Percentiles rank a stretch among this genome's conserved stretches.
Conservation (phyloP, 2,113 vertebrate genomes). For the Hydrolagus affinis region DNA sequence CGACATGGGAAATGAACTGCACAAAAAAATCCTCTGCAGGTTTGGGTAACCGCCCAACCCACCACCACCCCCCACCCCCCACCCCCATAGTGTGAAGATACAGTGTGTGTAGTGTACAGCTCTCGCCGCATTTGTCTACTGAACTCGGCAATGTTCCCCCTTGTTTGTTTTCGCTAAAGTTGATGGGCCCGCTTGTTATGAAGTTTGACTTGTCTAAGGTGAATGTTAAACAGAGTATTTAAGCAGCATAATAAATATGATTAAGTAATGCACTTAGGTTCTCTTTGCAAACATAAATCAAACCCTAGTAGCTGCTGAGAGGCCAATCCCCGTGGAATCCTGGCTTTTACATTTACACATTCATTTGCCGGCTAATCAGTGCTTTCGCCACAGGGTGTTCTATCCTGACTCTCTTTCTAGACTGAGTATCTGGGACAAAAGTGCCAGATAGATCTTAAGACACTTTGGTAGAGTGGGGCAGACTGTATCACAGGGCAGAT, state of each 20-base stretch:
- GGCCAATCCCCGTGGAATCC: neutral
- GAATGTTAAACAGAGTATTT: slow-evolving; percentile 26
- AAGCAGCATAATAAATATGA: slow-evolving; percentile 26
- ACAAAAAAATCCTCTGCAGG: neutral
- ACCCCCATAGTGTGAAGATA: neutral
- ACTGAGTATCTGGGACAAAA: slow-evolving; percentile 22
- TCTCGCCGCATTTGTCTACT: neutral
- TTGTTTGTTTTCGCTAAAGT: neutral
- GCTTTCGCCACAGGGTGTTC: slow-evolving; percentile 7
- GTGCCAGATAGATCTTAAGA: neutral
- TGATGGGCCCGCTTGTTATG: neutral
- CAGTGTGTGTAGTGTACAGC: neutral
- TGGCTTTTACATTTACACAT: neutral
- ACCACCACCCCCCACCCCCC: neutral
- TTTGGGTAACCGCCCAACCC: neutral
- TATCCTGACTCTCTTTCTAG: neutral
- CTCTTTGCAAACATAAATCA: slow-evolving; percentile 26
- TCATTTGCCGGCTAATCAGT: slow-evolving; percentile 14
- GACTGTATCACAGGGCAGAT: neutral
- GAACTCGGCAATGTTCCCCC: too few relatives aligned
- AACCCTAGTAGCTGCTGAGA: slow-evolving; percentile 1
- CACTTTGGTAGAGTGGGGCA: neutral
- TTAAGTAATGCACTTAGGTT: slow-evolving; percentile 26
- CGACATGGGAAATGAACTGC: neutral
- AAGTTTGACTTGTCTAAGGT: slow-evolving; percentile 11